Evolutionary conservation across 2,888 invertebrate genomes (phyloP).

Genomic region (Leucozona laternaria): DNA sequence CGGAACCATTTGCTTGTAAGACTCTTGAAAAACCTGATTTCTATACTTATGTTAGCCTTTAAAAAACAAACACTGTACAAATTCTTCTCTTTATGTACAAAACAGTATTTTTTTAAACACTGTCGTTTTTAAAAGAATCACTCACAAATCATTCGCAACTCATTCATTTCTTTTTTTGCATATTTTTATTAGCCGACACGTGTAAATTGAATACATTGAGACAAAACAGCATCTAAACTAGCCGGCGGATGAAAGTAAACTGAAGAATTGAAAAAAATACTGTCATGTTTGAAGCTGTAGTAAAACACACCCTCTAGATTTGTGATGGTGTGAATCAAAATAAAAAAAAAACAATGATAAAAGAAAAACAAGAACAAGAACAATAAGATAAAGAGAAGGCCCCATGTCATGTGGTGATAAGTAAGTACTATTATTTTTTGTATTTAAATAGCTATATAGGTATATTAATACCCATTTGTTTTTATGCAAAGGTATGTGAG

Average conservation of each 20-base stretch:
- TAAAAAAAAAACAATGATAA: neutral
- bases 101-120: neutral
- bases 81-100: neutral
- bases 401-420: neutral
- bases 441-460: neutral
- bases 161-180: neutral
- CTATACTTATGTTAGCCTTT: neutral
- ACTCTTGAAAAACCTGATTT: neutral
- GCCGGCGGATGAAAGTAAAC: slow-evolving; percentile 70
- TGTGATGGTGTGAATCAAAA: slow-evolving; percentile 5
- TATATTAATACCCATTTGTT: neutral
- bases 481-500: neutral
- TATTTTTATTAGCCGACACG: slow-evolving; percentile 36
- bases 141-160: neutral
- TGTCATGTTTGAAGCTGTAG: slow-evolving; percentile 8
- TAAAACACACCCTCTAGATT: slow-evolving; percentile 17
- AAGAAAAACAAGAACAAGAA: neutral
- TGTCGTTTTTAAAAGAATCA: neutral
- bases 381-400: neutral
- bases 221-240: slow-evolving; percentile 36
- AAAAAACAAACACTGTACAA: neutral
- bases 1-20: neutral
- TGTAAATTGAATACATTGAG: slow-evolving; percentile 5
- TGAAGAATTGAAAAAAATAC: slow-evolving; percentile 52
- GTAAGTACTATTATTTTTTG: neutral